phyloP scores from a whole-genome alignment of 2,113 vertebrate species.

The Willisornis vidua region DNA sequence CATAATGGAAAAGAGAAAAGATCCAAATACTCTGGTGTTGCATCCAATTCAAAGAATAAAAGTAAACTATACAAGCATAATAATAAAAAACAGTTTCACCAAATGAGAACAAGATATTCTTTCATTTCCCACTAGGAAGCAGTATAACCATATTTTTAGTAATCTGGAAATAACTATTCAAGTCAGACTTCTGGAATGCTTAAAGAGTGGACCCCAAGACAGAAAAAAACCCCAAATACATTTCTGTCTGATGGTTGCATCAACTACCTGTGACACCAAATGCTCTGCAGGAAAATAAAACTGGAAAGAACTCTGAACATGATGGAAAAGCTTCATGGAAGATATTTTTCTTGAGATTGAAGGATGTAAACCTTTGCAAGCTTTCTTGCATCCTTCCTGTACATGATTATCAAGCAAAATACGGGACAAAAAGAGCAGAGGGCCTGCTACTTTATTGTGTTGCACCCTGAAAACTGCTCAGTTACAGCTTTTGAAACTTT shows the following conservation, averaged over 20 bases:
- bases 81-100: neutral
- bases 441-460: neutral
- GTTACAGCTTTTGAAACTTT: neutral
- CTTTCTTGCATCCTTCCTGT: neutral
- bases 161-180: neutral
- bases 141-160: neutral
- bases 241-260: neutral
- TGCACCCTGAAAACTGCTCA: neutral
- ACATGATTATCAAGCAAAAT: neutral
- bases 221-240: neutral
- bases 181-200: neutral
- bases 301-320: neutral
- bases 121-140: conserved; percentile 40
- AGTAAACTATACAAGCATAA: neutral
- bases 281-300: neutral
- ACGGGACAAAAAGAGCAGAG: neutral
- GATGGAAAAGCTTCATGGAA: neutral
- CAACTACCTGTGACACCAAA: neutral
- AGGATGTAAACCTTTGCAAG: neutral
- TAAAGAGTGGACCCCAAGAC: neutral
- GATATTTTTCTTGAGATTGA: neutral
- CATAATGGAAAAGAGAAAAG: neutral
- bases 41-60: neutral
- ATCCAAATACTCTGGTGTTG: neutral
- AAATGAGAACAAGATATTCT: neutral